phyloP scores from a whole-genome alignment of 2,888 invertebrate species.

The Limnephilus lunatus region DNA sequence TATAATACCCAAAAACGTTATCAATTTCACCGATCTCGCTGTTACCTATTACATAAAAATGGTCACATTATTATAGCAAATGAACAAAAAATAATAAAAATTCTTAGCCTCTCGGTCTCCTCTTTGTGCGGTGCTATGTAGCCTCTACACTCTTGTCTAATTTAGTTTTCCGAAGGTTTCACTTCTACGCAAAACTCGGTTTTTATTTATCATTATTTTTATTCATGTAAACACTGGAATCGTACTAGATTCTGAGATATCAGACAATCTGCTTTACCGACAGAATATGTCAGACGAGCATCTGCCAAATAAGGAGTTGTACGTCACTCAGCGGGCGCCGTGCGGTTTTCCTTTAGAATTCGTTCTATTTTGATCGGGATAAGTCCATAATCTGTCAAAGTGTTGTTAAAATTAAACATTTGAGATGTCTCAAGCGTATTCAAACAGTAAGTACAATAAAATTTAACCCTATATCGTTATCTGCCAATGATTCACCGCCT shows the following conservation, averaged over 20 bases:
- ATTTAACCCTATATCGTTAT: slow-evolving; percentile 31
- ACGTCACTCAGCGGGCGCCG: slow-evolving; percentile 46
- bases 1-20: no score
- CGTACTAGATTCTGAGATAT: background rate
- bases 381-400: slow-evolving; percentile 43
- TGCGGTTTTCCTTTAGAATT: slow-evolving; percentile 50
- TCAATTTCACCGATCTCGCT: no score
- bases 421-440: slow-evolving; percentile 58
- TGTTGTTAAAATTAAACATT: slow-evolving; percentile 41
- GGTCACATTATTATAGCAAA: no score
- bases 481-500: slow-evolving; percentile 55
- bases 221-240: background rate
- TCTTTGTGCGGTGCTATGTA: no score
- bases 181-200: no score
- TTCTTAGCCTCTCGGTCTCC: no score
- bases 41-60: no score
- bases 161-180: no score
- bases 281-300: slow-evolving; percentile 56
- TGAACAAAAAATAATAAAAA: no score
- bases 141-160: no score
- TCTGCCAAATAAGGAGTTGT: slow-evolving; percentile 64
- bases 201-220: background rate
- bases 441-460: slow-evolving; percentile 59
- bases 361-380: slow-evolving; percentile 56
- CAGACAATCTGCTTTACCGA: slow-evolving; percentile 56